These are phyloP conservation scores for Platysternon megacephalum DNA, from an alignment of 2,113 vertebrate genomes.

Conservation along the genomic window DNA sequence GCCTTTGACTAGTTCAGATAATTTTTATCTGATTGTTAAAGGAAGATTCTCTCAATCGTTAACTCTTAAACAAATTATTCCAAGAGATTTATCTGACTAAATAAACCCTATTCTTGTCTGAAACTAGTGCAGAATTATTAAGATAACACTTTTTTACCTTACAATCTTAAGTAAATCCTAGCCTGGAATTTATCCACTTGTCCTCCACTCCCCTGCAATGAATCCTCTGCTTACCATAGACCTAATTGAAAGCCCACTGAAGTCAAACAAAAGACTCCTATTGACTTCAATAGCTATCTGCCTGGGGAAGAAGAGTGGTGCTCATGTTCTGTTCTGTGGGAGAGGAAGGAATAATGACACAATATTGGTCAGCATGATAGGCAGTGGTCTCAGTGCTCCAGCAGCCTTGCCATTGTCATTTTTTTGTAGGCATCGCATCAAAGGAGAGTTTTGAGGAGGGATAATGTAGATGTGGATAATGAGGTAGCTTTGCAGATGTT, in stretches of 20 bases:
- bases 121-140: background rate
- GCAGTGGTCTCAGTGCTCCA: background rate
- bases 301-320: background rate
- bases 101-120: background rate
- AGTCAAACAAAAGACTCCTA: background rate
- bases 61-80: background rate
- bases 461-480: background rate
- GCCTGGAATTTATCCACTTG: background rate
- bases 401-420: background rate
- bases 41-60: background rate
- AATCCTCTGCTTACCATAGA: background rate
- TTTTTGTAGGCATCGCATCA: background rate
- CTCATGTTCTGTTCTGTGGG: background rate
- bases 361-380: background rate
- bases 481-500: background rate
- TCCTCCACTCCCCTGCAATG: background rate
- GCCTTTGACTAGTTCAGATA: background rate
- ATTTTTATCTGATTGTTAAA: background rate
- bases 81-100: background rate
- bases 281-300: background rate
- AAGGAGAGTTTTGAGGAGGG: background rate
- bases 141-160: background rate
- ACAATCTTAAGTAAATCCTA: background rate
- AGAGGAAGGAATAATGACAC: background rate
- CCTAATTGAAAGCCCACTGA: background rate